Conservation (phyloP, 2,797 vertebrate genomes). For the Channallabes apus region DNA sequence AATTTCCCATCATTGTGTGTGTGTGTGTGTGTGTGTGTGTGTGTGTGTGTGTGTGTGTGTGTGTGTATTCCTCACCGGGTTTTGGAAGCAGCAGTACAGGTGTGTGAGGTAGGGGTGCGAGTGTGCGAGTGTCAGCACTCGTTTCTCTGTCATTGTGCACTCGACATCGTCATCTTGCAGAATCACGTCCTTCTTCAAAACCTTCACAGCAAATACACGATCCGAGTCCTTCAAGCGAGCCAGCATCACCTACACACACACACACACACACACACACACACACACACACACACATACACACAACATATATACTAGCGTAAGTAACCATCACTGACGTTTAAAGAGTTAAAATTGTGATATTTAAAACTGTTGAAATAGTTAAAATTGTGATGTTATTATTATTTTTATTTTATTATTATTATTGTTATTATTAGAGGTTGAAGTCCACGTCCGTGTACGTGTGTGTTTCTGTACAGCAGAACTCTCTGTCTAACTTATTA, state of each 20-base stretch:
- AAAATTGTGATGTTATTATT: too few species aligned
- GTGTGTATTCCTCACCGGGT: constrained; percentile 74
- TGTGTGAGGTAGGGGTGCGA: constrained; percentile 97
- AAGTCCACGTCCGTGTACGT: too few species aligned
- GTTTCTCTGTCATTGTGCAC: constrained; percentile 96
- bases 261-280: constrained; percentile 41
- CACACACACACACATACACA: constrained; percentile 24
- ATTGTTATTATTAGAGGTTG: too few species aligned
- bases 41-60: constrained; percentile 23
- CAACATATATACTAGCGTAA: constrained; percentile 18
- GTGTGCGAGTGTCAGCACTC: constrained; percentile 88
- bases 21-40: constrained; percentile 15
- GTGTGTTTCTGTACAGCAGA: too few species aligned
- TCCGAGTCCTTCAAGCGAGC: constrained; percentile 82
- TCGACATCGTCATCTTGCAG: constrained; percentile 97
- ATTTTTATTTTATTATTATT: too few species aligned
- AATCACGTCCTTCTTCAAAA: constrained; percentile 97
- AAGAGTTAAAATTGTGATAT: too few species aligned
- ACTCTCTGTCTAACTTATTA: too few species aligned
- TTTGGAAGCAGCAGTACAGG: constrained; percentile 96
- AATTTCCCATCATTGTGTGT: too few species aligned
- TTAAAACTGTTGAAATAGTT: too few species aligned
- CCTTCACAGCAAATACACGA: constrained; percentile 90
- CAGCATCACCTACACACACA: constrained; percentile 87
- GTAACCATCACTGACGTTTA: too few species aligned